Evolutionary conservation across 2,888 invertebrate genomes (phyloP).

Genomic region (Cryptus viduatorius): DNA sequence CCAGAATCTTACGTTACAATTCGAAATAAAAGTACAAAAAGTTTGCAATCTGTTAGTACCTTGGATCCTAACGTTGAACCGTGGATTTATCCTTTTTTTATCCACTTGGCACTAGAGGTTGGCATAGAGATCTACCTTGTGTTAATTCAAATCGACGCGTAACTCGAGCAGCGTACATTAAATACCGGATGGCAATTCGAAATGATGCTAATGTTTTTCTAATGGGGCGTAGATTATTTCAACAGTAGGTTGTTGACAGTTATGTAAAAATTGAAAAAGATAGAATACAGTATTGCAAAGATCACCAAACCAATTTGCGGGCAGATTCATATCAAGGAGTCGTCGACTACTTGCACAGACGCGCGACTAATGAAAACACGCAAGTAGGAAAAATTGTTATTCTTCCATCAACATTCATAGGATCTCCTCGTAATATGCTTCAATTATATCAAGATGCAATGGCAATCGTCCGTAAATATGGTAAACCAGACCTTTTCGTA

Average conservation of each 20-base stretch:
- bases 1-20: conserved; percentile 55
- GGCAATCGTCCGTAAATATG: conserved; percentile 30
- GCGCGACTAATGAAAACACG: background rate
- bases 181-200: conserved; percentile 14
- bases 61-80: conserved; percentile 14
- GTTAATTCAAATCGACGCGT: conserved; percentile 10
- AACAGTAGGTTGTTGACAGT: conserved; percentile 27
- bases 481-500: conserved; percentile 6
- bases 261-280: conserved; percentile 26
- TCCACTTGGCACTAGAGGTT: conserved; percentile 9
- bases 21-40: conserved; percentile 6
- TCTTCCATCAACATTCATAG: conserved; percentile 13
- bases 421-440: conserved; percentile 23
- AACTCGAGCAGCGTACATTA: conserved; percentile 6
- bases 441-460: conserved; percentile 31
- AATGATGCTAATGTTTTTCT: conserved; percentile 11
- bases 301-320: background rate
- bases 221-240: conserved; percentile 12
- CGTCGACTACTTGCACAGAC: conserved; percentile 4
- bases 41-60: conserved; percentile 9
- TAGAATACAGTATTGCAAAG: conserved; percentile 19
- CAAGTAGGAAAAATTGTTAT: conserved; percentile 17
- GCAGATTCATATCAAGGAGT: conserved; percentile 22
- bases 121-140: conserved; percentile 1
- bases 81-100: conserved; percentile 27